Conservation (phyloP, 2,888 invertebrate genomes). For the Drosophila robusta region DNA sequence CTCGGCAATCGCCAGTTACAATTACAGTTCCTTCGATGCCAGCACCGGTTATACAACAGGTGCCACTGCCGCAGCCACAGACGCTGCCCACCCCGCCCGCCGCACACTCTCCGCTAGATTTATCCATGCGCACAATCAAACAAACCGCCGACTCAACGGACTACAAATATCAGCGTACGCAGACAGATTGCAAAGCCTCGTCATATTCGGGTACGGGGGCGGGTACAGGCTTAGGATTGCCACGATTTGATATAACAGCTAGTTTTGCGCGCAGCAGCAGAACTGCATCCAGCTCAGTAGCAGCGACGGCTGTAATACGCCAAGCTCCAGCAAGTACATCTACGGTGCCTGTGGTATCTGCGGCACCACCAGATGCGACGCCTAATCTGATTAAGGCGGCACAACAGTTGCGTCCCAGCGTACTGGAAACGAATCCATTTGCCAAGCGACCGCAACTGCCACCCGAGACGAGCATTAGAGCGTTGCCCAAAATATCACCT, state of each 20-base stretch:
- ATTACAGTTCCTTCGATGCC: constrained; percentile 1
- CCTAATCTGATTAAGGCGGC: constrained; percentile 65
- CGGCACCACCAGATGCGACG: constrained; percentile 12
- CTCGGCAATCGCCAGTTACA: constrained; percentile 7
- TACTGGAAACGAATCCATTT: constrained; percentile 80
- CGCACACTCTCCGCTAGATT: constrained; percentile 90
- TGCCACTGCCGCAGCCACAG: not conserved
- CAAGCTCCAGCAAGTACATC: constrained; percentile 42
- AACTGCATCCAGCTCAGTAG: constrained; percentile 7
- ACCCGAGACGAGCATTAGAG: constrained; percentile 68
- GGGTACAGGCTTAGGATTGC: constrained; percentile 85
- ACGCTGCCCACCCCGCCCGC: constrained; percentile 27
- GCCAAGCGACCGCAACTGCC: constrained; percentile 71
- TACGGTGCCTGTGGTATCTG: not conserved
- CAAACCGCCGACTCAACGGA: constrained; percentile 95
- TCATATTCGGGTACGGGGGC: not conserved
- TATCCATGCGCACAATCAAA: constrained; percentile 95
- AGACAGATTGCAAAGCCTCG: constrained; percentile 10
- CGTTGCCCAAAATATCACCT: constrained; percentile 34
- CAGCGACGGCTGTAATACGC: constrained; percentile 53
- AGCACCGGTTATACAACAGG: constrained; percentile 13
- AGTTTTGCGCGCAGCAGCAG: constrained; percentile 86
- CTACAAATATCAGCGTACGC: constrained; percentile 68
- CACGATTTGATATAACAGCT: constrained; percentile 92
- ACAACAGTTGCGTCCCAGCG: constrained; percentile 80